Evolutionary conservation across 1,140 invertebrate genomes (phyloP).

Genomic region (Dufourea novaeangliae): DNA sequence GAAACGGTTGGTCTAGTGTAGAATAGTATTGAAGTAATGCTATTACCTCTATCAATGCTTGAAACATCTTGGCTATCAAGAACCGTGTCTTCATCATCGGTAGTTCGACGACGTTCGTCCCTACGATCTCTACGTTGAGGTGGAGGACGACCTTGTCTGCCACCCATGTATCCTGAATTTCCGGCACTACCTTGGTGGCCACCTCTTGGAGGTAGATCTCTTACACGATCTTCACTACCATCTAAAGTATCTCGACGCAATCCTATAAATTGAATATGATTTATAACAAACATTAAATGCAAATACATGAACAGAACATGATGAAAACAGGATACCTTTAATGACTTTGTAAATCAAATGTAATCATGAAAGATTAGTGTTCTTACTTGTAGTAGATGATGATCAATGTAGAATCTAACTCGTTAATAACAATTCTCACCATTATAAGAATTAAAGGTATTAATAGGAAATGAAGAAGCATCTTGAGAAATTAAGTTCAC

Average conservation of each 20-base stretch:
- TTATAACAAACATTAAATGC: conserved; percentile 8
- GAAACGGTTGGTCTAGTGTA: conserved; percentile 48
- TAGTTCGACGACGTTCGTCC: conserved; percentile 86
- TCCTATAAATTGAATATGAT: conserved; percentile 72
- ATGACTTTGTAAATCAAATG: conserved; percentile 34
- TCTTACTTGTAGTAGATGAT: conserved; percentile 46
- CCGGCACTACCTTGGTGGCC: conserved; percentile 74
- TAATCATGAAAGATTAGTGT: conserved; percentile 37
- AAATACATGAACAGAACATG: neutral
- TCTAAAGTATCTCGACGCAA: conserved; percentile 84
- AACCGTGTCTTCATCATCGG: conserved; percentile 90
- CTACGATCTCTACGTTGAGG: conserved; percentile 83
- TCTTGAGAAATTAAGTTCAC: conserved; percentile 26
- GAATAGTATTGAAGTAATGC: conserved; percentile 27
- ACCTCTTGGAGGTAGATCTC: conserved; percentile 81
- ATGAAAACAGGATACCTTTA: conserved; percentile 15
- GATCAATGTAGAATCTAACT: conserved; percentile 30
- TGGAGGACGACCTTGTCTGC: conserved; percentile 77
- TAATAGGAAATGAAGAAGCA: conserved; percentile 39
- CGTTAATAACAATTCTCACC: conserved; percentile 28
- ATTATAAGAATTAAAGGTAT: conserved; percentile 24
- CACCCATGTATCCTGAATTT: conserved; percentile 74
- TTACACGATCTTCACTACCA: conserved; percentile 82
- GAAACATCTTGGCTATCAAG: conserved; percentile 88
- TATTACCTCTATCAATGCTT: conserved; percentile 88